Conservation (phyloP, 2,888 invertebrate genomes). For the Spilarctia lutea region DNA sequence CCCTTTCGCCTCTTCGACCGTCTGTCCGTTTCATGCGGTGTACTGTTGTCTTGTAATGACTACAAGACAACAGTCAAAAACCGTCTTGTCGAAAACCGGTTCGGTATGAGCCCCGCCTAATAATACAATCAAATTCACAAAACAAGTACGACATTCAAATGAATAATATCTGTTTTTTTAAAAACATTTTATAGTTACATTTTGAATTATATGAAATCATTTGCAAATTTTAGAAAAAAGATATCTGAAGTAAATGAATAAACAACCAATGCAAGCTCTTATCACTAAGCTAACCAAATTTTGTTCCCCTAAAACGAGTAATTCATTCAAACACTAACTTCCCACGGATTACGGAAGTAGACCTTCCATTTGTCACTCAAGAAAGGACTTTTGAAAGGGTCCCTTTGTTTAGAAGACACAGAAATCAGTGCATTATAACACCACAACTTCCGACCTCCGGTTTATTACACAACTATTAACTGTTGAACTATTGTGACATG, state of each 20-base stretch:
- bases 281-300: slow-evolving; percentile 5
- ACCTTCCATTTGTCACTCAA: slow-evolving; percentile 80
- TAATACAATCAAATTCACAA: no score
- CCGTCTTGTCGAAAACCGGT: no score
- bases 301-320: slow-evolving; percentile 38
- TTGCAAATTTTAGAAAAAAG: neutral
- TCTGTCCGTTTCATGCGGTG: no score
- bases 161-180: no score
- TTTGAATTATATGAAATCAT: neutral
- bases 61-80: no score
- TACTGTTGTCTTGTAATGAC: no score
- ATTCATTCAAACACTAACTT: slow-evolving; percentile 55
- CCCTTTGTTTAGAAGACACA: slow-evolving; percentile 74
- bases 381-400: slow-evolving; percentile 70
- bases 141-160: no score
- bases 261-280: neutral
- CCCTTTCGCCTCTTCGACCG: no score
- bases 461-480: slow-evolving; percentile 25
- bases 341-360: slow-evolving; percentile 75
- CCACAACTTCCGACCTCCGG: slow-evolving; percentile 33
- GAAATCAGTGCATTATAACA: slow-evolving; percentile 69
- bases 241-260: neutral
- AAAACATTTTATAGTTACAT: no score
- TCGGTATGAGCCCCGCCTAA: no score
- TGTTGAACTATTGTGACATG: slow-evolving; percentile 46